These are phyloP conservation scores for Eristalinus sepulchralis DNA, from an alignment of 2,888 invertebrate species.

Conservation along the genomic window DNA sequence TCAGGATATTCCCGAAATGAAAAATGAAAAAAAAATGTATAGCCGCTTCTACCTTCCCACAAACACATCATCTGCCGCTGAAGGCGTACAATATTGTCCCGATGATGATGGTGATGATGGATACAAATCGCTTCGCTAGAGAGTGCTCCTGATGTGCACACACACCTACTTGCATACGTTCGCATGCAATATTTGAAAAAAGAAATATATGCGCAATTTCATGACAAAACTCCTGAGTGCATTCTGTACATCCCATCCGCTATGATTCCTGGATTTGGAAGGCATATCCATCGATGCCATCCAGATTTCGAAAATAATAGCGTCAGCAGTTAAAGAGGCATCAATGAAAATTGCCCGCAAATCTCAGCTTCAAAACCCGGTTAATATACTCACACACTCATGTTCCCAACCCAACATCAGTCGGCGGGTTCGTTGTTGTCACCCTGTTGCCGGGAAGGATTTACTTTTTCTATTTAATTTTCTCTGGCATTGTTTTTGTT, in stretches of 20 bases:
- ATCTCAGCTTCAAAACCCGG: slow-evolving; percentile 18
- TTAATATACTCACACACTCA: slow-evolving; percentile 39
- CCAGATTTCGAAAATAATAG: slow-evolving; percentile 47
- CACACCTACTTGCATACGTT: background rate
- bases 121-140: slow-evolving; percentile 38
- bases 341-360: slow-evolving; percentile 31
- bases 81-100: slow-evolving; percentile 33
- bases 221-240: slow-evolving; percentile 41
- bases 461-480: slow-evolving; percentile 34
- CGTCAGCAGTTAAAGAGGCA: slow-evolving; percentile 59
- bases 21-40: slow-evolving; percentile 23
- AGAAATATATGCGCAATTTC: slow-evolving; percentile 47
- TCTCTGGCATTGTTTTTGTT: slow-evolving; percentile 42
- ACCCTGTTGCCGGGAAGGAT: slow-evolving; percentile 43
- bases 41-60: background rate
- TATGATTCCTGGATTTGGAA: slow-evolving; percentile 20
- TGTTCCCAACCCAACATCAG: background rate
- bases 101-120: slow-evolving; percentile 41
- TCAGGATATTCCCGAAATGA: slow-evolving; percentile 61
- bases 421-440: slow-evolving; percentile 21
- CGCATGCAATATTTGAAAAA: slow-evolving; percentile 55
- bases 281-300: slow-evolving; percentile 35
- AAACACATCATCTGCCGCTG: slow-evolving; percentile 6
- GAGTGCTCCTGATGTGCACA: slow-evolving; percentile 29
- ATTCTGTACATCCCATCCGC: background rate